A percentile compares a stretch with the other conserved stretches of the same genome.
Evolutionary conservation across 2,113 vertebrate species (phyloP).

Genomic region (Pelecanus crispus): DNA sequence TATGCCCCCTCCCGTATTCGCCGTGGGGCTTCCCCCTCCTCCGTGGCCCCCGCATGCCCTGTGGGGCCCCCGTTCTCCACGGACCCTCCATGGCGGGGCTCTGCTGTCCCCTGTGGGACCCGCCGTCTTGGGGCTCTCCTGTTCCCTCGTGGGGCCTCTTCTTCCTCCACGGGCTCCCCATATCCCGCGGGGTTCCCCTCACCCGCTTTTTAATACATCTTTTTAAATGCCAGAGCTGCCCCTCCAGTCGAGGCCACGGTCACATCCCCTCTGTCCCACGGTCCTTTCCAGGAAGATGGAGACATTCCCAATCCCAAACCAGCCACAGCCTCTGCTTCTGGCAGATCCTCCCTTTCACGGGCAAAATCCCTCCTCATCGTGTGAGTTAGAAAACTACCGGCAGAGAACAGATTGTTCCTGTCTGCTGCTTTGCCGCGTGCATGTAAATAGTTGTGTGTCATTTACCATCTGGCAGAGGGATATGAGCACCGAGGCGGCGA

Average conservation of each 20-base stretch:
- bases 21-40: not conserved
- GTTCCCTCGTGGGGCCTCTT: not conserved
- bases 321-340: not conserved
- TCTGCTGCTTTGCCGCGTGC: not conserved
- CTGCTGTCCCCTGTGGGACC: too few species aligned
- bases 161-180: not conserved
- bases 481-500: not conserved
- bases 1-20: too few species aligned
- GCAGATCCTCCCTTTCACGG: not conserved
- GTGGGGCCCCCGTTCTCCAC: too few species aligned
- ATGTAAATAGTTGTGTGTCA: not conserved
- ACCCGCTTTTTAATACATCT: fast-evolving
- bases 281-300: not conserved
- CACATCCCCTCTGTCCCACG: fast-evolving
- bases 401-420: not conserved
- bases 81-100: too few species aligned
- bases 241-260: not conserved
- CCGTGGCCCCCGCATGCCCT: too few species aligned
- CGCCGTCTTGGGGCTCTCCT: too few species aligned
- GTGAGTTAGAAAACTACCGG: not conserved
- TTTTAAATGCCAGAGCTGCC: not conserved
- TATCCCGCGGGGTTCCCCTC: not conserved
- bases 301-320: not conserved
- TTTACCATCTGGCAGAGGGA: not conserved
- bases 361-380: not conserved